Evolutionary conservation across 1,140 invertebrate species (phyloP), one percentile per base, ranked within the genome.

Genomic region (Leptopilina clavipes): DNA sequence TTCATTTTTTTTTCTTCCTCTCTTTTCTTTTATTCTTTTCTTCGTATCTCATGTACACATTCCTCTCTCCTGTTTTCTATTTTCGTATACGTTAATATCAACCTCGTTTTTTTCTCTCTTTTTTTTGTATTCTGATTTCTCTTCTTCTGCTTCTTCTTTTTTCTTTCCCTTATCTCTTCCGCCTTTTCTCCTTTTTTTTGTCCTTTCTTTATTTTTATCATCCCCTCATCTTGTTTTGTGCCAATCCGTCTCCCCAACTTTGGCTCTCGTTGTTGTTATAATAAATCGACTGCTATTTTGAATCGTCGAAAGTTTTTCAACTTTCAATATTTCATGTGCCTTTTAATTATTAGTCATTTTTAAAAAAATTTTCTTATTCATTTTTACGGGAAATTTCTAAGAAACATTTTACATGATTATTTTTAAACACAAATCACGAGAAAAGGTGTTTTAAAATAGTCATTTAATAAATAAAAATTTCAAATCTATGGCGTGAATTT

Each of bases 91-190:
- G 48, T 25, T 59, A 70, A 52, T 54, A 72, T 59, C 74, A 77
- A 73, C 59, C 79, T 79, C 17, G 70, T 79, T 82, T 83, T 79
- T 40, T 40, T 40, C 5, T 31, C 79, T 79, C 12, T 56, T 77
- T 82, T 81, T 83, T 79, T 7, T 40, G 2, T 9, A 40, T 40
- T 83, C 79, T 74, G 70, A 54, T 43, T 31, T 70, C 48, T 74
- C 54, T 40, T 70, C 18, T 73, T 43, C n/a, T n/a, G n/a, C 71
- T 74, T 40, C n/a, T 44, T 72, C 71, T 71, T 22, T 14, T 76
- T 70, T 65, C 44, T 54, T n/a, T 75, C 43, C 48, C 45, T 43
- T 73, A 44, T 31, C 72, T 73, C 45, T 73, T 45, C 43, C 70
- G 54, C 73, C 73, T 71, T 54, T 70, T 40, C 70, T 77, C 45